phyloP scores from a whole-genome alignment of 2,797 vertebrate species.

The Potorous gilbertii region DNA sequence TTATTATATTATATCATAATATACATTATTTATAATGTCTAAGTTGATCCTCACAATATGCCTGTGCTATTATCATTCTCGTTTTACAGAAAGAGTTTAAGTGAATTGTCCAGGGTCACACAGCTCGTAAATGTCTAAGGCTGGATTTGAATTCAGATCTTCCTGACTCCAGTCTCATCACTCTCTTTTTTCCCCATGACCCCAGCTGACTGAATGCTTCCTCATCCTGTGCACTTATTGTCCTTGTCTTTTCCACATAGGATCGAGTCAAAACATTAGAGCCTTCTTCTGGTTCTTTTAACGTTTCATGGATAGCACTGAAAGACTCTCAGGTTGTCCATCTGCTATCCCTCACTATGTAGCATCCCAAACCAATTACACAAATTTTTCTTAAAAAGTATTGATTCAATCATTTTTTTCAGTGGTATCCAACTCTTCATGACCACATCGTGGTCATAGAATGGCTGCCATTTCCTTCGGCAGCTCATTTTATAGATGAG shows the following conservation, averaged over 20 bases:
- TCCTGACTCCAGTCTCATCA: neutral
- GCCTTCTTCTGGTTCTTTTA: too few relatives aligned
- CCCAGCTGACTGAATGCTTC: neutral
- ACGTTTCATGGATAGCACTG: neutral
- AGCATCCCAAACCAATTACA: neutral
- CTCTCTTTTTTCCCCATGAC: neutral
- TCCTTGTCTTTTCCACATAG: neutral
- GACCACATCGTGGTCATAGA: neutral
- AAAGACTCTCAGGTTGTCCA: neutral
- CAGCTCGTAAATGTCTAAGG: neutral
- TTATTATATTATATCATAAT: too few relatives aligned
- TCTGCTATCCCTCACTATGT: neutral
- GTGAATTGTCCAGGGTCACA: neutral
- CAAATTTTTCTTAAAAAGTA: neutral
- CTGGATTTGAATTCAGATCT: neutral
- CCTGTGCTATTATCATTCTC: neutral
- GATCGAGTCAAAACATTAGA: neutral
- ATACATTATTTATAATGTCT: neutral
- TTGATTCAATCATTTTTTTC: neutral
- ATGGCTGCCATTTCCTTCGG: neutral
- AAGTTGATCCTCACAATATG: neutral
- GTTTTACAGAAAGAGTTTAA: neutral
- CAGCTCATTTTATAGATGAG: neutral
- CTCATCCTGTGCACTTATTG: neutral
- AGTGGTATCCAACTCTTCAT: too few relatives aligned